Conservation (phyloP, 2,113 vertebrate genomes). For the Strix aluco region DNA sequence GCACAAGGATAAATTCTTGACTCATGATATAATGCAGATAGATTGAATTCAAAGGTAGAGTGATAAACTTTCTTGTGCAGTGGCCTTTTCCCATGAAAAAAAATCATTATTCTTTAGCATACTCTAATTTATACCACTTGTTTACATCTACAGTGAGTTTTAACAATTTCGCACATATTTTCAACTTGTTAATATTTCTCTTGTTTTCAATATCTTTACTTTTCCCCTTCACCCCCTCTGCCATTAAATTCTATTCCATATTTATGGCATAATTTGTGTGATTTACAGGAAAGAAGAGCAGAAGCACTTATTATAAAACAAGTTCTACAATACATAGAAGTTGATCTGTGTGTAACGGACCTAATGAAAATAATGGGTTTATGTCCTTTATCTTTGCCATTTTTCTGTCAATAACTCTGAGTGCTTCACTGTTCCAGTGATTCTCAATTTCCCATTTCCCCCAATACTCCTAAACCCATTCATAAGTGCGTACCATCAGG, state of each 20-base stretch:
- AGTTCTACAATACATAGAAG: not conserved
- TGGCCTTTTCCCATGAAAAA: not conserved
- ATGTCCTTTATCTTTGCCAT: not conserved
- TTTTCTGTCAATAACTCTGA: not conserved
- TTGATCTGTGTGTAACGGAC: not conserved
- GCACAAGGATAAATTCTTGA: not conserved
- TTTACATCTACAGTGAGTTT: not conserved
- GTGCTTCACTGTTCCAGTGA: not conserved
- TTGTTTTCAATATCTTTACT: not conserved
- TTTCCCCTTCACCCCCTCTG: not conserved
- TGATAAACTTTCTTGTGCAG: not conserved
- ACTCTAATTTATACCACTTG: not conserved
- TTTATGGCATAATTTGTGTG: not conserved
- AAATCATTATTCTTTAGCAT: not conserved
- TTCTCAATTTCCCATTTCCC: not conserved
- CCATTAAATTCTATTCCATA: not conserved
- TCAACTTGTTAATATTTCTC: not conserved
- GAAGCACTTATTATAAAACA: not conserved
- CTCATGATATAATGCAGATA: not conserved
- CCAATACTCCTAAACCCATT: not conserved
- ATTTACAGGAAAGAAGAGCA: not conserved
- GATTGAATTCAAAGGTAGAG: not conserved
- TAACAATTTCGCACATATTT: not conserved
- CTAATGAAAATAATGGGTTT: not conserved
- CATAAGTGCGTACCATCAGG: not conserved